Conservation (phyloP, 2,888 invertebrate species). For the Drosophila yooni region DNA sequence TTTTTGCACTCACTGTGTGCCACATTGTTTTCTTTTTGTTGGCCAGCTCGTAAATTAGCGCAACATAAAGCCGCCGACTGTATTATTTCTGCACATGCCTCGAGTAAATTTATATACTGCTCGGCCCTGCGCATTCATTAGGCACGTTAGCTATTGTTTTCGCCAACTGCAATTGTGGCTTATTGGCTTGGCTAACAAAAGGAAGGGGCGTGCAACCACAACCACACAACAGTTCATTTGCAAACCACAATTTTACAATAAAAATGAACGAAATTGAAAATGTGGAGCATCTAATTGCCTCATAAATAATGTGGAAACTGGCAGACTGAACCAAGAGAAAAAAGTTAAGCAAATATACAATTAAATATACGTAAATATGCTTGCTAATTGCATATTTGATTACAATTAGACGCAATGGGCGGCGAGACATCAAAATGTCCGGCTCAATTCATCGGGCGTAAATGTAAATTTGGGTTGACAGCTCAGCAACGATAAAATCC, state of each 20-base stretch:
- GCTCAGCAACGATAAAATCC: constrained; percentile 18
- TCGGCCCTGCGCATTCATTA: constrained; percentile 41
- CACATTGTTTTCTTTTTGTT: constrained; percentile 24
- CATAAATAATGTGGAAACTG: constrained; percentile 60
- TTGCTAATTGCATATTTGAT: constrained; percentile 73
- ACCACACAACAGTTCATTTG: constrained; percentile 34
- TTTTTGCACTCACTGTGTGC: constrained; percentile 49
- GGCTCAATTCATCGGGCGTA: constrained; percentile 24
- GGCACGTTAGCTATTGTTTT: constrained; percentile 20
- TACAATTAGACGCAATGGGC: constrained; percentile 55
- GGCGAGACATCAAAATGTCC: constrained; percentile 7
- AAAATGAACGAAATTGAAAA: constrained; percentile 23
- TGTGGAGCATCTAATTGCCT: constrained; percentile 58
- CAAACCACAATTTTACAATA: constrained; percentile 25
- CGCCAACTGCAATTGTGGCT: constrained; percentile 34
- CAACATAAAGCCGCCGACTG: constrained; percentile 55
- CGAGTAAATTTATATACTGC: constrained; percentile 23
- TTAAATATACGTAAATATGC: constrained; percentile 32
- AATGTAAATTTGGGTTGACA: constrained; percentile 69
- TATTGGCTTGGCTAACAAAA: constrained; percentile 1
- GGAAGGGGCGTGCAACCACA: constrained; percentile 2
- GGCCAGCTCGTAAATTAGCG: constrained; percentile 69
- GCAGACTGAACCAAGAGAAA: constrained; percentile 3
- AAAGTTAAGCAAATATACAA: constrained; percentile 17
- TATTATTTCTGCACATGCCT: constrained; percentile 66